Conservation (phyloP, 1,140 invertebrate species). For the Drosophila hydei region DNA sequence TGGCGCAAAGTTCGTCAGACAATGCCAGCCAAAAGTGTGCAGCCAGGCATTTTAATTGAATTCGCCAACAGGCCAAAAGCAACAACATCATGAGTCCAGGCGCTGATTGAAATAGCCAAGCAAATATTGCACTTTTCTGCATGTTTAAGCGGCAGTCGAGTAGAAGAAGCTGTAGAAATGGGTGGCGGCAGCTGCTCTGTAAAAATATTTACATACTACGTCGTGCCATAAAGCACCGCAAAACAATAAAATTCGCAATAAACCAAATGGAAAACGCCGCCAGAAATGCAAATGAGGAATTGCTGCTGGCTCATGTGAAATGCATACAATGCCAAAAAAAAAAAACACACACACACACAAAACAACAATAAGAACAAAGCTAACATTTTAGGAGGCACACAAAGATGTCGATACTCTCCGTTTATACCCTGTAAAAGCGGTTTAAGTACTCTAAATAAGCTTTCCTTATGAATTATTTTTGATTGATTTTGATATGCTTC, state of each 20-base stretch:
- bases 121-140: slow-evolving; percentile 70
- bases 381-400: slow-evolving; percentile 19
- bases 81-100: slow-evolving; percentile 8
- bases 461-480: no score
- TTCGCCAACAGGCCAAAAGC: slow-evolving; percentile 1
- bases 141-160: slow-evolving; percentile 49
- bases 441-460: no score
- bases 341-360: slow-evolving; percentile 40
- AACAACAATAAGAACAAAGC: slow-evolving; percentile 39
- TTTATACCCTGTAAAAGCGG: no score
- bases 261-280: slow-evolving; percentile 75
- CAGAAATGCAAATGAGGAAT: slow-evolving; percentile 56
- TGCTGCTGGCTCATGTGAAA: slow-evolving; percentile 69
- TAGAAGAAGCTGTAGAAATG: slow-evolving; percentile 1
- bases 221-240: slow-evolving; percentile 72
- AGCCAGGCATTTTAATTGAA: slow-evolving; percentile 40
- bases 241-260: slow-evolving; percentile 81
- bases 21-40: slow-evolving; percentile 16
- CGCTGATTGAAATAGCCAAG: slow-evolving; percentile 65
- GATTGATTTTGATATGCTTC: no score
- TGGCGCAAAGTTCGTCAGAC: not conserved
- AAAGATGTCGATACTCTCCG: no score
- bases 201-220: slow-evolving; percentile 70
- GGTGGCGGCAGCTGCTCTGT: slow-evolving; percentile 15
- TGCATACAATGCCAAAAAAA: slow-evolving; percentile 60